Percentiles rank a stretch among this genome's conserved stretches.
These are phyloP conservation scores for Morelia viridis DNA, from an alignment of 2,797 vertebrate species.

Conservation along the genomic window DNA sequence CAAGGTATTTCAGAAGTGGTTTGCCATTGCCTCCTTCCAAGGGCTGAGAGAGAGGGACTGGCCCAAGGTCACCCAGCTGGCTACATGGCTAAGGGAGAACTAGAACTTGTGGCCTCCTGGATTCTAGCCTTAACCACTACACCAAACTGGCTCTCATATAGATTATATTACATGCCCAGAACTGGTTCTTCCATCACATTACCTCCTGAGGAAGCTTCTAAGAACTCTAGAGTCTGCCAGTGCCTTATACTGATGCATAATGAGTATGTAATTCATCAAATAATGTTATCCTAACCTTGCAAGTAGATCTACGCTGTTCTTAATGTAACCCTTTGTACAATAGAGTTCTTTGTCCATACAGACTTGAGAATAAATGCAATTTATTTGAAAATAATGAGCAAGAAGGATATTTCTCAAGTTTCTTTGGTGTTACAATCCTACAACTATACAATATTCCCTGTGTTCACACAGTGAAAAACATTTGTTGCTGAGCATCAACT, in stretches of 20 bases:
- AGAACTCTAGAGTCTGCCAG: not conserved
- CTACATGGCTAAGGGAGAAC: not conserved
- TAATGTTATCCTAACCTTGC: not conserved
- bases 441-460: slow-evolving; percentile 46
- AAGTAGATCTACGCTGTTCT: not conserved
- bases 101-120: not conserved
- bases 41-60: not conserved
- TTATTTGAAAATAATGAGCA: slow-evolving; percentile 38
- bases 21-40: not conserved
- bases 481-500: slow-evolving; percentile 49
- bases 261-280: not conserved
- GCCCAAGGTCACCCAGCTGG: not conserved
- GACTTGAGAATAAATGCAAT: slow-evolving; percentile 13
- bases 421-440: slow-evolving; percentile 39
- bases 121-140: not conserved
- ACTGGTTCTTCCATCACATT: not conserved
- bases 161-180: not conserved
- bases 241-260: not conserved
- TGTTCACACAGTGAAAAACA: slow-evolving; percentile 44
- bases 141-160: not conserved
- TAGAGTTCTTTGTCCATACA: not conserved
- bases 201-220: not conserved
- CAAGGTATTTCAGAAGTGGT: not conserved
- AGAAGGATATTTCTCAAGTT: slow-evolving; percentile 2
- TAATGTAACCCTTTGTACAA: not conserved